Evolutionary conservation across 1,140 invertebrate species (phyloP).

Genomic region (Heterodera carotae): DNA sequence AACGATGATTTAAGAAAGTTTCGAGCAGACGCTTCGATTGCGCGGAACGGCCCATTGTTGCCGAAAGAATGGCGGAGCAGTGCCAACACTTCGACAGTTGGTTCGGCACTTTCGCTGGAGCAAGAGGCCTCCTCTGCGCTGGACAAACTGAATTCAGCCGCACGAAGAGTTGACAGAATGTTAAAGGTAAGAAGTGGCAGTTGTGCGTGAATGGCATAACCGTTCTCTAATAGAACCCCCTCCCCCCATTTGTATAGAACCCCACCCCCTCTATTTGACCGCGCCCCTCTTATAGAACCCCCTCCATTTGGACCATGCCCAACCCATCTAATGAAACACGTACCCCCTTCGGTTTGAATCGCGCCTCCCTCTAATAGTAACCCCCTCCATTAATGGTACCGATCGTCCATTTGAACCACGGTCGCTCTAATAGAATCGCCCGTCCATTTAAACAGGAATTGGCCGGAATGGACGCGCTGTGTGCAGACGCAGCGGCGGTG

Average conservation of each 20-base stretch:
- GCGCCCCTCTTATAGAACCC: too few relatives aligned
- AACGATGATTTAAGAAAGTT: constrained; percentile 39
- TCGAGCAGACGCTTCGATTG: constrained; percentile 32
- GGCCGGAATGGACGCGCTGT: constrained; percentile 37
- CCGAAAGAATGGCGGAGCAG: constrained; percentile 48
- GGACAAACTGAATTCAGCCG: constrained; percentile 52
- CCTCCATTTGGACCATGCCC: too few relatives aligned
- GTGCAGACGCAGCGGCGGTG: not conserved
- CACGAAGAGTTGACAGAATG: constrained; percentile 58
- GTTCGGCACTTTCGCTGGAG: constrained; percentile 47
- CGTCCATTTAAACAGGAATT: too few relatives aligned
- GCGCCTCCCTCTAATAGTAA: too few relatives aligned
- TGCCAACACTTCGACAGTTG: constrained; percentile 27
- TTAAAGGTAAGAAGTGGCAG: constrained; percentile 31
- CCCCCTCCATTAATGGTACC: too few relatives aligned
- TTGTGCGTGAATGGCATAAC: not conserved
- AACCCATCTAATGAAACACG: too few relatives aligned
- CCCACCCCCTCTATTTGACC: too few relatives aligned
- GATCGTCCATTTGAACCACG: too few relatives aligned
- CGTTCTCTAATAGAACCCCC: too few relatives aligned
- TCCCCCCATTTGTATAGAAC: too few relatives aligned
- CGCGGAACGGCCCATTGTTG: constrained; percentile 49
- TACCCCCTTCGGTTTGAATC: too few relatives aligned
- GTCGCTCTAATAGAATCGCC: too few relatives aligned
- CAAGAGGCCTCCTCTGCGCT: constrained; percentile 30